Percentiles rank a stretch among this genome's conserved stretches.
Conservation (phyloP, 1,140 invertebrate genomes). For the Lineus longissimus region DNA sequence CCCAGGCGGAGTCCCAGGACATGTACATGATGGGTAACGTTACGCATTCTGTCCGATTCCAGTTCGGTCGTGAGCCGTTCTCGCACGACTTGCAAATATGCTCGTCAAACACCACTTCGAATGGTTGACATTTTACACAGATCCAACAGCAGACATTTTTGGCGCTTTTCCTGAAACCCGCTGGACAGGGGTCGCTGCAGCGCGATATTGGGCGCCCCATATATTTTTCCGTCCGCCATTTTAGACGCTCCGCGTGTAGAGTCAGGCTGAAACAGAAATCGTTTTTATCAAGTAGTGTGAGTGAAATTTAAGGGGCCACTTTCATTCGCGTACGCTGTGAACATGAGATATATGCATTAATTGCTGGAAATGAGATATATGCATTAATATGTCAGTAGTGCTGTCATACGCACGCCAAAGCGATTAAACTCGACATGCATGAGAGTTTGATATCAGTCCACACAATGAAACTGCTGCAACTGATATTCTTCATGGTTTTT, state of each 20-base stretch:
- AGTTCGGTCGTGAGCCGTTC: slow-evolving; percentile 53
- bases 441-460: no score
- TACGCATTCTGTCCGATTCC: slow-evolving; percentile 42
- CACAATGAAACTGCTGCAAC: no score
- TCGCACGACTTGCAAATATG: slow-evolving; percentile 62
- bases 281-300: no score
- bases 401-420: no score
- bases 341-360: no score
- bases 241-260: slow-evolving; percentile 29
- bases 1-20: slow-evolving; percentile 59
- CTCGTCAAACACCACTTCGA: slow-evolving; percentile 60
- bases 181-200: slow-evolving; percentile 64
- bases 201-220: slow-evolving; percentile 59
- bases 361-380: no score
- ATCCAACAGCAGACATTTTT: slow-evolving; percentile 83
- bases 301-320: no score
- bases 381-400: no score
- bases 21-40: slow-evolving; percentile 57
- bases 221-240: slow-evolving; percentile 30
- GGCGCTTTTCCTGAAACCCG: slow-evolving; percentile 59
- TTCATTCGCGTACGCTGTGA: no score
- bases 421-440: no score
- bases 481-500: no score
- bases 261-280: slow-evolving; percentile 36
- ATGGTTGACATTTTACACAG: slow-evolving; percentile 62